phyloP scores from a whole-genome alignment of 2,888 invertebrate species.

The Pegoplata infirma region DNA sequence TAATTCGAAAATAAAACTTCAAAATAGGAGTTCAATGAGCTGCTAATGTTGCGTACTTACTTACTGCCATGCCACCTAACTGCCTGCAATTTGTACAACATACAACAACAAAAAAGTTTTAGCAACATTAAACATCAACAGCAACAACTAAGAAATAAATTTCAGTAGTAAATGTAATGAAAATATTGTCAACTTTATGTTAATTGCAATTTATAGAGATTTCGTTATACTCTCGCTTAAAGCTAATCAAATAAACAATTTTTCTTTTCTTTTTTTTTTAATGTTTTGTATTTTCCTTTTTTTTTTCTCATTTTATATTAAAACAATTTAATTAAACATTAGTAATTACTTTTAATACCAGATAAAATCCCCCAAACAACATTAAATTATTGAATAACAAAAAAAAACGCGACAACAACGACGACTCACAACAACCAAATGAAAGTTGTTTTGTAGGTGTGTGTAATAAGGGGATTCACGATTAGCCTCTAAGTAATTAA shows the following conservation, averaged over 20 bases:
- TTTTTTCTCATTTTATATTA: conserved; percentile 14
- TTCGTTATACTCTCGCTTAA: conserved; percentile 13
- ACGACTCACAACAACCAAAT: conserved; percentile 50
- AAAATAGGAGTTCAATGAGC: conserved; percentile 56
- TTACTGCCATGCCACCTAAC: neutral
- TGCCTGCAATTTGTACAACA: conserved; percentile 34
- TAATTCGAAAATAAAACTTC: conserved; percentile 14
- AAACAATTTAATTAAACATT: conserved; percentile 58
- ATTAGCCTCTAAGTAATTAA: too few relatives aligned
- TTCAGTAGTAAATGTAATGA: conserved; percentile 55
- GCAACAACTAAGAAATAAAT: conserved; percentile 15
- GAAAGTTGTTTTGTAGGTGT: conserved; percentile 63
- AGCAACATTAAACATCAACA: neutral
- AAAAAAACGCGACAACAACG: conserved; percentile 29
- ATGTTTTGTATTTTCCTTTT: too few relatives aligned
- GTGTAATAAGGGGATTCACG: too few relatives aligned
- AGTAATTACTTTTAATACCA: conserved; percentile 49
- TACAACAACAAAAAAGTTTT: neutral
- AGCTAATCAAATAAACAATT: conserved; percentile 20
- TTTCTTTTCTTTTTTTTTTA: conserved; percentile 3
- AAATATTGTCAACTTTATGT: conserved; percentile 62
- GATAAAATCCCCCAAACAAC: conserved; percentile 18
- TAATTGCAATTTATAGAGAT: conserved; percentile 56
- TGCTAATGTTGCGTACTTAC: conserved; percentile 56
- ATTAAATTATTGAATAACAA: conserved; percentile 22